phyloP scores from a whole-genome alignment of 2,113 vertebrate genomes.

The Anser cygnoides region DNA sequence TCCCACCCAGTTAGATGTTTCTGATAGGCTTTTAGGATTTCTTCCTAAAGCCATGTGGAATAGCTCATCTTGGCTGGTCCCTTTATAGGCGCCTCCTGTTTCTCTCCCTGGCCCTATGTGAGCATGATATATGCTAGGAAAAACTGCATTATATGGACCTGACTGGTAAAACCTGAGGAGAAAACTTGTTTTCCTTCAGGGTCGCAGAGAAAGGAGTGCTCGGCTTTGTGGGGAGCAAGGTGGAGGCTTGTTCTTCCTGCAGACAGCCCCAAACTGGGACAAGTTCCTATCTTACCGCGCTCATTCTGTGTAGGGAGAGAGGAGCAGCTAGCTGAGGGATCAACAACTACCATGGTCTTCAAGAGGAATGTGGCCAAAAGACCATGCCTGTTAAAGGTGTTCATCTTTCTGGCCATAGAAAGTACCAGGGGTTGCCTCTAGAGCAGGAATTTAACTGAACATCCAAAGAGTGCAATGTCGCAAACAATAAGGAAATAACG shows the following conservation, averaged over 20 bases:
- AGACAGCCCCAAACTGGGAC: too few relatives aligned
- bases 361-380: too few relatives aligned
- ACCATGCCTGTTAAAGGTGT: neutral
- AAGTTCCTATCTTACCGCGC: neutral
- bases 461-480: neutral
- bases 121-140: neutral
- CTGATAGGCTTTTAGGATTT: neutral
- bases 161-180: neutral
- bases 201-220: neutral
- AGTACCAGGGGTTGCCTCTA: neutral
- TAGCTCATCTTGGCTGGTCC: neutral
- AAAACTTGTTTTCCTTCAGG: neutral
- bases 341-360: neutral
- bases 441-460: neutral
- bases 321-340: neutral
- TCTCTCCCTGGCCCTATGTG: neutral
- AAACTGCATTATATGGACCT: neutral
- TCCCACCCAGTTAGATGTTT: neutral
- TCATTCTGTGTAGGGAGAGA: neutral
- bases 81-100: neutral
- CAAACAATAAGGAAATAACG: neutral
- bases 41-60: neutral
- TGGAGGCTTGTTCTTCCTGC: neutral
- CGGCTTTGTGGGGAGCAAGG: neutral
- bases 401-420: rapidly evolving